phyloP scores from a whole-genome alignment of 1,140 invertebrate species.

The Planococcus citri region DNA sequence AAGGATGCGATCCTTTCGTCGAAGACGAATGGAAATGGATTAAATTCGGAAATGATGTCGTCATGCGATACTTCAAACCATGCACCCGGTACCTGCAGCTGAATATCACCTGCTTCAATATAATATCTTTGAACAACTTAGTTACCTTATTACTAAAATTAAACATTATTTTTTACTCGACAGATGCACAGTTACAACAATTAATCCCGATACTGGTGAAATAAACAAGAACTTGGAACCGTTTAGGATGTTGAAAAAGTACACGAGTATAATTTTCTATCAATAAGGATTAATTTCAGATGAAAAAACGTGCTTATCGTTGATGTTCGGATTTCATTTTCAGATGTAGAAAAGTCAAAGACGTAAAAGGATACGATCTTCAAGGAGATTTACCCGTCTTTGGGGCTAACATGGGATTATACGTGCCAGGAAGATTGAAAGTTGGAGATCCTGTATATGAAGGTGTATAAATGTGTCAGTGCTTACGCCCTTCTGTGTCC shows the following conservation, averaged over 20 bases:
- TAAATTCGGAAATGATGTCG: slow-evolving; percentile 45
- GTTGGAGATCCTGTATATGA: slow-evolving; percentile 36
- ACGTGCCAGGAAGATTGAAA: slow-evolving; percentile 30
- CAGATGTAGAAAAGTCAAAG: slow-evolving; percentile 35
- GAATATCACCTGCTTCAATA: not conserved
- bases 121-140: too few relatives aligned
- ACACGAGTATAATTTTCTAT: not conserved
- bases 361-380: slow-evolving; percentile 30
- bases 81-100: slow-evolving; percentile 39
- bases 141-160: too few relatives aligned
- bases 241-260: slow-evolving; percentile 41
- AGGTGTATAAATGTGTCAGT: not conserved
- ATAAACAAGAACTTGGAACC: slow-evolving; percentile 41
- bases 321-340: slow-evolving; percentile 23
- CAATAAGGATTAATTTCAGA: not conserved
- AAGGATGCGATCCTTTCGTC: slow-evolving; percentile 44
- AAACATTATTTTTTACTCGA: too few relatives aligned
- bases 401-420: slow-evolving; percentile 36
- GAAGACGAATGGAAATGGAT: slow-evolving; percentile 58
- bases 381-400: slow-evolving; percentile 34
- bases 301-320: slow-evolving; percentile 22
- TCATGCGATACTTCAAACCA: slow-evolving; percentile 49
- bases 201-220: slow-evolving; percentile 41
- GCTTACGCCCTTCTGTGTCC: too few relatives aligned
- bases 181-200: slow-evolving; percentile 45